phyloP scores from a whole-genome alignment of 1,140 invertebrate genomes.

The Dreissena polymorpha region DNA sequence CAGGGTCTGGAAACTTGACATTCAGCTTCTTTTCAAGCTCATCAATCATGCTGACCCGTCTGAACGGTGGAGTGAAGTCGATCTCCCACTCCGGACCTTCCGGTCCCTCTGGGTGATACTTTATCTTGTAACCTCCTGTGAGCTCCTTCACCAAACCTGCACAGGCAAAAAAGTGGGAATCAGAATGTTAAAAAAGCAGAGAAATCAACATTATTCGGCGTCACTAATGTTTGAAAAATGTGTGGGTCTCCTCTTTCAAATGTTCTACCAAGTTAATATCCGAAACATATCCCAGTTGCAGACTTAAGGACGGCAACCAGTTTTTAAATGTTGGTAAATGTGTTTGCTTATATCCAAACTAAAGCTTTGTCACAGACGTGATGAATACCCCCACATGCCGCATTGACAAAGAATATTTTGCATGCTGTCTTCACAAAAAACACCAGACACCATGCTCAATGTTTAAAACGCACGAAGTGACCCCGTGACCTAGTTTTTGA shows the following conservation, averaged over 20 bases:
- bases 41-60: conserved; percentile 93
- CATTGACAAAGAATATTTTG: no score
- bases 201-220: no score
- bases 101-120: conserved; percentile 96
- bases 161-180: conserved; percentile 56
- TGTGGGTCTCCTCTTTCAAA: not conserved
- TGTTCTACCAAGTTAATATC: not conserved
- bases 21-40: conserved; percentile 92
- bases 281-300: no score
- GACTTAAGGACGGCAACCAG: no score
- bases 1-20: conserved; percentile 89
- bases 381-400: no score
- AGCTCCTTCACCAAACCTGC: conserved; percentile 87
- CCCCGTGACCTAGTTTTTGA: no score
- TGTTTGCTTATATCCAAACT: no score
- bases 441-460: no score
- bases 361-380: no score
- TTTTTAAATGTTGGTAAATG: no score
- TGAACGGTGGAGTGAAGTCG: conserved; percentile 99
- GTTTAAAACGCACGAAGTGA: no score
- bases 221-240: not conserved
- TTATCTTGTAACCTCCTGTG: conserved; percentile 87
- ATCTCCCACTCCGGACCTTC: conserved; percentile 87
- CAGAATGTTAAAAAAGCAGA: not conserved
- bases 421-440: no score